A percentile compares a stretch with the other conserved stretches of the same genome.
phyloP scores from a whole-genome alignment of 2,113 vertebrate species.

The Pangasianodon hypophthalmus region DNA sequence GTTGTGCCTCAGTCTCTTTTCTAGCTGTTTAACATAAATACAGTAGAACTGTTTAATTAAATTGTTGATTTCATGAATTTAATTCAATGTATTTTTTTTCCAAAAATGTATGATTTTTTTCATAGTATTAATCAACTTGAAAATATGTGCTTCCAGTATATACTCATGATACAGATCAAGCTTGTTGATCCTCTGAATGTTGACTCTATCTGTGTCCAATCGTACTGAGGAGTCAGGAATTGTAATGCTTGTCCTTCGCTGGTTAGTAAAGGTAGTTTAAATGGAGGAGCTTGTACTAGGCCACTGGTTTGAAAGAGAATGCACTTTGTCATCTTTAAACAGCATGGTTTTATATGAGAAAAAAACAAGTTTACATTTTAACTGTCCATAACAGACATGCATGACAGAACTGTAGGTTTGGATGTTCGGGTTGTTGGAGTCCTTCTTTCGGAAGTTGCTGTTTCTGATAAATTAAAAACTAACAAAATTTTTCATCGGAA shows the following conservation, averaged over 20 bases:
- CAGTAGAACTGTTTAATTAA: background rate
- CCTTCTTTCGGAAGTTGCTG: constrained; percentile 48
- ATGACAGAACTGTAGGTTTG: constrained; percentile 62
- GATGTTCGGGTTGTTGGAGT: constrained; percentile 58
- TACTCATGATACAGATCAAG: constrained; percentile 61
- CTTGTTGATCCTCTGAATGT: constrained; percentile 63
- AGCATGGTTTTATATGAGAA: constrained; percentile 35
- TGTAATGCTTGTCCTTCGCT: constrained; percentile 49
- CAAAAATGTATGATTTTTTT: background rate
- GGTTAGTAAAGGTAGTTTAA: constrained; percentile 59
- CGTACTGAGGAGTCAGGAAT: constrained; percentile 43
- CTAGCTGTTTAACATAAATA: background rate
- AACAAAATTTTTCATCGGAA: background rate
- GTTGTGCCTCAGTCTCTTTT: background rate
- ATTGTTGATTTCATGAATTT: background rate
- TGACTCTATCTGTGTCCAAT: constrained; percentile 52
- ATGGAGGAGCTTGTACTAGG: background rate
- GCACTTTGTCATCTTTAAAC: constrained; percentile 27
- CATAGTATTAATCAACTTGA: background rate
- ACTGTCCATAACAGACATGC: constrained; percentile 58
- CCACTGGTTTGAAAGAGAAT: constrained; percentile 11
- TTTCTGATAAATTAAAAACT: constrained; percentile 10
- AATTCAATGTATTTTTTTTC: background rate
- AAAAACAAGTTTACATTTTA: constrained; percentile 2
- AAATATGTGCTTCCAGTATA: constrained; percentile 22